Percentiles rank a stretch among this genome's conserved stretches.
Evolutionary conservation across 1,140 invertebrate species (phyloP).

Genomic region (Anthonomus grandis): DNA sequence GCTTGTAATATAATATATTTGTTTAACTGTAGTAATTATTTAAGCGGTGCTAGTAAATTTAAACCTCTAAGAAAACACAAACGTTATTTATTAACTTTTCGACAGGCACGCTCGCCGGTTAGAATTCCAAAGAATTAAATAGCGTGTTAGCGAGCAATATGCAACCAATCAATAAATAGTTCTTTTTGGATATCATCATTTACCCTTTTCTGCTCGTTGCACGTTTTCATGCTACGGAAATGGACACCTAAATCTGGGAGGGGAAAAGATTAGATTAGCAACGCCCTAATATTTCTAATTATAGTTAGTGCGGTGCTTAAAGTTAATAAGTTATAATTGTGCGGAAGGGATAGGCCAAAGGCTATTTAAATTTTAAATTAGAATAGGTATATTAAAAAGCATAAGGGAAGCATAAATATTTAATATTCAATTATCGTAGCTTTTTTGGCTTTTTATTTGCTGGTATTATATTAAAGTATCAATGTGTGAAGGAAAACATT

Average conservation of each 20-base stretch:
- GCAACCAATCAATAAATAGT: conserved; percentile 26
- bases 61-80: conserved; percentile 3
- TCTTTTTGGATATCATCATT: conserved; percentile 28
- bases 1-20: not conserved
- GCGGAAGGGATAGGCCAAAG: not conserved
- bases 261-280: conserved; percentile 20
- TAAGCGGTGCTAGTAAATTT: no score
- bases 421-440: no score
- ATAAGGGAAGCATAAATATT: no score
- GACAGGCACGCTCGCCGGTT: conserved; percentile 12
- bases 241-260: conserved; percentile 22
- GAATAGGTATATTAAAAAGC: no score
- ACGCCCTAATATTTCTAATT: conserved; percentile 12
- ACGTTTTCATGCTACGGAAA: conserved; percentile 23
- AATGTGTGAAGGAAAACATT: no score
- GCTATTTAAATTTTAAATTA: no score
- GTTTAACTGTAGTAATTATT: no score
- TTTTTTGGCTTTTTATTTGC: no score
- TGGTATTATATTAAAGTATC: no score
- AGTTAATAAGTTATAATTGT: not conserved
- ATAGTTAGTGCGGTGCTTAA: not conserved
- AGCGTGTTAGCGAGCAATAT: conserved; percentile 22
- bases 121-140: conserved; percentile 24
- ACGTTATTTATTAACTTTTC: conserved; percentile 17
- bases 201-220: conserved; percentile 14